Base-by-base conservation (phyloP, 2,797 vertebrate species). In the Brachymystax lenok region DNA sequence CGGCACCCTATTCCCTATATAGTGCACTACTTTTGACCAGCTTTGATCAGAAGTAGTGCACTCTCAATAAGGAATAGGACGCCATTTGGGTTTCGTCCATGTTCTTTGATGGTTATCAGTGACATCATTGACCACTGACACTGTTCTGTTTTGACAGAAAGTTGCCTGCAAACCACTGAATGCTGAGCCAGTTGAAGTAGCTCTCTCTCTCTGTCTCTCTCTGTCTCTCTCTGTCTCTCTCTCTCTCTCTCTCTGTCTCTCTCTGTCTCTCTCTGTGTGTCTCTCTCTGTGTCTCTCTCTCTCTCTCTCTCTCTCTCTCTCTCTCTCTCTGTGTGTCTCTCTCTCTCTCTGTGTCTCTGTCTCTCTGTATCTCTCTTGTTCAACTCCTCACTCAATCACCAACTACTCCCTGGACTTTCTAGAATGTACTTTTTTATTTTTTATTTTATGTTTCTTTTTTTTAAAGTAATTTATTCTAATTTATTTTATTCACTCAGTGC, bases 401-500 rank as follows among this genome's bases (percentile, higher is more conserved):
- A 87, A 86, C 90, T 91, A 88, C 89, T 90, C 90, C 89, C 90
- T 85, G 83, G 56, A 50, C 35, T 80, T 75, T 71, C 35, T 30
- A 84, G 75, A 85, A 88, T 71, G 13, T 46, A 73, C 56, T 79
- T 77, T 30, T 28, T 79, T 83, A 24, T 87, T 86, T 35, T 56
- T 74, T 85, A 75, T 35, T 64, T 17, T 84, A 40, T 0, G 3
- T 10, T 87, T 75, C n/a, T 82, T 86, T 78, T 74, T 86, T 87
- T 83, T 63, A 72, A 85, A 77, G 17, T 94, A 93, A 94, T 93
- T 94, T 94, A 93, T 94, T 93, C 83, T 88, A 87, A 94, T 93
- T 94, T 94, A 93, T 94, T 94, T 91, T 89, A 91, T 93, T 92
- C 91, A 89, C 87, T 88, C 90, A 90, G 88, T 88, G 90, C 90